Base-by-base conservation (phyloP, 2,113 vertebrate genomes). In the Connochaetes taurinus region DNA sequence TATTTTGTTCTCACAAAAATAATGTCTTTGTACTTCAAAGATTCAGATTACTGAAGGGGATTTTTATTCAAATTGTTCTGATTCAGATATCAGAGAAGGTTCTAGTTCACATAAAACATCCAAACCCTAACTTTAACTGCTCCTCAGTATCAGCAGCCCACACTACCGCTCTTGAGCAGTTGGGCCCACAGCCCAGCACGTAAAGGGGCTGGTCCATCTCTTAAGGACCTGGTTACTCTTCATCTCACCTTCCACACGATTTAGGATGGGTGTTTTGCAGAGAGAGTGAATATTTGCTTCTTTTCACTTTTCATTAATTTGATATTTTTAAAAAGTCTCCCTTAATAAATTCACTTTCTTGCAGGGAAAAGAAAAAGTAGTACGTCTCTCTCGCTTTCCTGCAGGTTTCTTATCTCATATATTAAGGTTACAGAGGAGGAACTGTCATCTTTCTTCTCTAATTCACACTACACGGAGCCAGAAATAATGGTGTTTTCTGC, bases 401-500 rank as follows among this genome's bases (percentile, higher is more conserved):
- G 81, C 90, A 45, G 0, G 0, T 47, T 87, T 83, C 40, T 86
- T 60, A 74, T 98, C 98, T 91, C 76, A 60, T 27, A 52, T 52
- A 40, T 95, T 97, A 78, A 95, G 45, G 21, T 33, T 60, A 40
- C 67, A 94, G 67, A 88, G 83, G 71, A 95, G 71, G 31, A 98
- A 94, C 96, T 98, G 82, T 97, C 95, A 96, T 98, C 91, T 98
- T 85, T 92, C 78, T 88, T 81, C 80, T 97, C 74, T 95, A 95
- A 97, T 98, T 98, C 85, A 96, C 60, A 87, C 86, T 95, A 86
- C 90, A 97, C 3, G 60, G 10, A 36, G 92, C 96, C 81, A 97
- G 92, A 98, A 98, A 98, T 98, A 98, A 99, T 98, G 96, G 60
- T 96, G 96, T 99, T 99, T 99, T 99, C 98, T 98, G 98, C 98